Percentiles rank a stretch among this genome's conserved stretches.
Conservation (phyloP, 2,113 vertebrate genomes). For the Python bivittatus region DNA sequence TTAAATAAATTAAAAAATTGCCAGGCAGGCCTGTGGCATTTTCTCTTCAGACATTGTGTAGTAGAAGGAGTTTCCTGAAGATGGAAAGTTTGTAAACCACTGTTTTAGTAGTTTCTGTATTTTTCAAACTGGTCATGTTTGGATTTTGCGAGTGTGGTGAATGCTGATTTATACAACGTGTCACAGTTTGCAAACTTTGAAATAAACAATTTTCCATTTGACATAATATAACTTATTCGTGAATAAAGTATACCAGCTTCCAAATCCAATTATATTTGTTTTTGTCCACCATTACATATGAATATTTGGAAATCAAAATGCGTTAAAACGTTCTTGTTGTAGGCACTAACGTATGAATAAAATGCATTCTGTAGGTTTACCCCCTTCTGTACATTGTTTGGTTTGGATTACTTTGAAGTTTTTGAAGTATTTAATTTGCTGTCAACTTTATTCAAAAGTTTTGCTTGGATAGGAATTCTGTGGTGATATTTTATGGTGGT, state of each 20-base stretch:
- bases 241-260: slow-evolving; percentile 13
- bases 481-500: slow-evolving; percentile 39
- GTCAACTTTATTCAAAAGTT: slow-evolving; percentile 43
- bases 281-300: slow-evolving; percentile 17
- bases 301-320: slow-evolving; percentile 16
- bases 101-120: not conserved
- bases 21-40: not conserved
- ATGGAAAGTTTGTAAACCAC: not conserved
- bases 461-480: slow-evolving; percentile 28
- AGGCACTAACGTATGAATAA: not conserved
- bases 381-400: not conserved
- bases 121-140: not conserved
- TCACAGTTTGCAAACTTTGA: slow-evolving; percentile 17
- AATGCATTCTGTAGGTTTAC: not conserved
- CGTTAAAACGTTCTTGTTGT: not conserved
- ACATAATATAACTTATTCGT: not conserved
- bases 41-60: not conserved
- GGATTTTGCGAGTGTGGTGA: not conserved
- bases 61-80: not conserved
- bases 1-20: not conserved
- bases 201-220: slow-evolving; percentile 1
- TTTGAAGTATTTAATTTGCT: not conserved
- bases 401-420: not conserved
- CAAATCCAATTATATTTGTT: not conserved
- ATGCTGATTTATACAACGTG: slow-evolving; percentile 30